Base-by-base conservation (phyloP, 2,113 vertebrate genomes). In the Apaloderma vittatum region DNA sequence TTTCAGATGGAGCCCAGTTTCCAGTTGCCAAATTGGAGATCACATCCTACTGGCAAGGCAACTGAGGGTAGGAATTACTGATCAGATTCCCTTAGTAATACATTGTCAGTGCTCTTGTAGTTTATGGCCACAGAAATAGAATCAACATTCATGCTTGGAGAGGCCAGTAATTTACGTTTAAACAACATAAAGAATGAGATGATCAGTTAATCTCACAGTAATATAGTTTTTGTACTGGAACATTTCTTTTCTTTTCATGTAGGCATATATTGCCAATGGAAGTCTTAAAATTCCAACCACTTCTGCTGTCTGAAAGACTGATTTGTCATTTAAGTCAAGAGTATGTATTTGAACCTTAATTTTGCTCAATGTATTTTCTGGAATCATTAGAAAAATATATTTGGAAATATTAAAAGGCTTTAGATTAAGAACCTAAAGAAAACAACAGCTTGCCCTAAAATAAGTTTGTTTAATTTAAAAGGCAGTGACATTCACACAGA, bases 261-360 rank as follows among this genome's bases (percentile, higher is more conserved):
- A 86, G 63, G 43, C 82, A 32, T 85, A 78, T 78, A 70, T 68
- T 67, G 12, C 13, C 8, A 90, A 24, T 4, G 59, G 61, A 89
- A 81, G 11, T 86, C 16, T 89, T 92, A 71, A 52, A 40, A 65
- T 76, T 51, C 12, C 15, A 78, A 37, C 57, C 29, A 73, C n/a
- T 68, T 92, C 29, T 40, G 11, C 43, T 94, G 9, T 86, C 11
- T 93, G 79, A 59, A 77, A 55, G n/a, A 46, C 11, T 63, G 52
- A 83, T 84, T 68, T 76, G 23, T 91, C 32, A 85, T 40, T 94
- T 88, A 48, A 93, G 23, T 76, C 63, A 96, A 93, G 36, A 48
- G 57, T 54, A 40, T 63, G 9, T 32, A 84, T 84, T 92, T 96
- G 40, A 95, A 93, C 45, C n/a, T 74, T 88, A 52, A 46, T 62